Evolutionary conservation across 2,888 invertebrate species (phyloP).

Genomic region (Agrilus cyanescens): DNA sequence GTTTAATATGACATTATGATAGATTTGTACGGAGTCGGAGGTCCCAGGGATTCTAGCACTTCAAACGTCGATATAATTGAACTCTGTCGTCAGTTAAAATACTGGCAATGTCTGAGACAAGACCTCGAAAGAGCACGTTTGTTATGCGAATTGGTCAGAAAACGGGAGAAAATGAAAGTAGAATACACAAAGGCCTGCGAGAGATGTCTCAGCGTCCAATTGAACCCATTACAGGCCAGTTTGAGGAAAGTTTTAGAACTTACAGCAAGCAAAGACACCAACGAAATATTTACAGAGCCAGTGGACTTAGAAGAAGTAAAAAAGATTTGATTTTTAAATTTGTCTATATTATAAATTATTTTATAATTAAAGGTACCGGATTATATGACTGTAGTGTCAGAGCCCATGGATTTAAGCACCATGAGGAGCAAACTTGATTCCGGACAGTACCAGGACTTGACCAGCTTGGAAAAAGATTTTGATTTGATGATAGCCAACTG

Average conservation of each 20-base stretch:
- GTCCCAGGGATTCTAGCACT: slow-evolving; percentile 27
- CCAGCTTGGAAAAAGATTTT: slow-evolving; percentile 80
- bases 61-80: slow-evolving; percentile 51
- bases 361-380: slow-evolving; percentile 57
- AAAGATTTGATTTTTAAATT: neutral
- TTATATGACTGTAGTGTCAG: slow-evolving; percentile 71
- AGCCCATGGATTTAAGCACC: slow-evolving; percentile 82
- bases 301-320: slow-evolving; percentile 70
- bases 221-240: slow-evolving; percentile 73
- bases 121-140: slow-evolving; percentile 88
- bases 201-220: slow-evolving; percentile 65
- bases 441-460: slow-evolving; percentile 56
- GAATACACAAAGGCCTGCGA: slow-evolving; percentile 72
- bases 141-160: slow-evolving; percentile 87
- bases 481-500: slow-evolving; percentile 95
- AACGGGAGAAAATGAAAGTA: slow-evolving; percentile 89
- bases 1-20: neutral
- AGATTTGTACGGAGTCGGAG: slow-evolving; percentile 9
- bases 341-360: neutral
- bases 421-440: slow-evolving; percentile 70
- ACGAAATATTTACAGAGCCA: slow-evolving; percentile 85
- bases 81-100: slow-evolving; percentile 75
- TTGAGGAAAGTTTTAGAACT: slow-evolving; percentile 65
- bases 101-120: slow-evolving; percentile 88
- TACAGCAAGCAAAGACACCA: slow-evolving; percentile 66